A percentile compares a stretch with the other conserved stretches of the same genome.
phyloP scores from a whole-genome alignment of 2,888 invertebrate genomes.

The Parnassius glacialis region DNA sequence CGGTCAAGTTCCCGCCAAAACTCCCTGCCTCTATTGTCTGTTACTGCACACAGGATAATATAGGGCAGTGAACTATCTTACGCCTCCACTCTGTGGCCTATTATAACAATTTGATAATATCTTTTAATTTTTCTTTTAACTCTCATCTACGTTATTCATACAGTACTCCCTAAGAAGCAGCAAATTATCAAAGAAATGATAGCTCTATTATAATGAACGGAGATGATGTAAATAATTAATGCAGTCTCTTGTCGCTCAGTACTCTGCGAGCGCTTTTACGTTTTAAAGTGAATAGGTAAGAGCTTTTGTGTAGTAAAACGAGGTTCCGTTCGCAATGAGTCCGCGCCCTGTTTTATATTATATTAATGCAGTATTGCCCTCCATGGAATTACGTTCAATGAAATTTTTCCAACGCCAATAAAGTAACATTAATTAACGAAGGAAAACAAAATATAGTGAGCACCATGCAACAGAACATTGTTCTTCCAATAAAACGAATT shows the following conservation, averaged over 20 bases:
- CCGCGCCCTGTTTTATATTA: slow-evolving; percentile 43
- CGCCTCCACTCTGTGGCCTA: too few relatives aligned
- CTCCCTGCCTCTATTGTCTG: too few relatives aligned
- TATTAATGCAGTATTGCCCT: slow-evolving; percentile 38
- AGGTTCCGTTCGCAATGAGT: slow-evolving; percentile 54
- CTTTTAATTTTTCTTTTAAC: not conserved
- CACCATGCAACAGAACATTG: too few relatives aligned
- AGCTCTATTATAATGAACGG: slow-evolving; percentile 12
- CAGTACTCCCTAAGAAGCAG: slow-evolving; percentile 6
- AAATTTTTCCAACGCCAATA: slow-evolving; percentile 2
- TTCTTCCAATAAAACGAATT: too few relatives aligned
- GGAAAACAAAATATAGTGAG: too few relatives aligned
- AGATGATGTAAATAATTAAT: slow-evolving; percentile 15
- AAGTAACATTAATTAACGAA: too few relatives aligned
- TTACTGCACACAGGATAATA: too few relatives aligned
- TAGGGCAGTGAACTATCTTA: too few relatives aligned
- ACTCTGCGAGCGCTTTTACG: slow-evolving; percentile 53
- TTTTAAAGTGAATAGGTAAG: slow-evolving; percentile 67
- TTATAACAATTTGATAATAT: too few relatives aligned
- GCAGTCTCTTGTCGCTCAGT: slow-evolving; percentile 31
- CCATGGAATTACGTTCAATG: not conserved
- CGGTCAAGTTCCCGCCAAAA: too few relatives aligned
- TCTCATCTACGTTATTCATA: not conserved
- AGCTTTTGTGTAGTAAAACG: slow-evolving; percentile 60
- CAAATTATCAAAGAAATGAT: slow-evolving; percentile 24